Base-by-base conservation (phyloP, 2,113 vertebrate genomes). In the Pao palembangensis region DNA sequence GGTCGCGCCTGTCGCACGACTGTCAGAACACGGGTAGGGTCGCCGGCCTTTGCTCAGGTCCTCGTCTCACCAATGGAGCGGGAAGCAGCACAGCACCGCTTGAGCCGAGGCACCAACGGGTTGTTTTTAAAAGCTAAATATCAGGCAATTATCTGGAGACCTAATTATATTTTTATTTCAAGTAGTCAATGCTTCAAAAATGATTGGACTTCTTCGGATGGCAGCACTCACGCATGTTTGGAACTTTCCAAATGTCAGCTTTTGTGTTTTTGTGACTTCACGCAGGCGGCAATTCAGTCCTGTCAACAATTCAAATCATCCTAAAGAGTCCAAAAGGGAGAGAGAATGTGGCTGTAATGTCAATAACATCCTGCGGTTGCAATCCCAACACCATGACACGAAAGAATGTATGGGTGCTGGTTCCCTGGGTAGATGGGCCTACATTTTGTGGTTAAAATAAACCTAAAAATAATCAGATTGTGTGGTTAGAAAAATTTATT, bases 1-100 rank as follows among this genome's bases (percentile, higher is more conserved):
- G 73, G 60, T 71, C 63, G 17, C 63, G 64, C 61, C 21, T 34
- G 71, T 15, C 58, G 44, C 58, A 44, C 47, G 12, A 25, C 72
- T 78, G 74, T 76, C 74, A 69, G 47, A 63, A 54, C 46, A 58
- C 28, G 8, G 16, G 34, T 60, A 68, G 31, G 15, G 23, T 6
- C 20, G 4, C 8, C 1, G 2, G 56, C 62, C 38, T 65, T 66
- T 42, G 18, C 64, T 64, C 31, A 16, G 16, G 3, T 58, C 41
- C 31, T 0, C 23, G 57, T 58, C 61, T 67, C 43, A 23, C 19
- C 66, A 69, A 67, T 57, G 44, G 55, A 43, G 11, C 21, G 44
- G 28, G 56, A 20, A 58, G 56, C 23, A 67, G 52, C 64, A 55
- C 2, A 1, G 21, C 25, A 14, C 14, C 19, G 56, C 60, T 41